Evolutionary conservation across 2,113 vertebrate species (phyloP).

Genomic region (Corythaixoides concolor): DNA sequence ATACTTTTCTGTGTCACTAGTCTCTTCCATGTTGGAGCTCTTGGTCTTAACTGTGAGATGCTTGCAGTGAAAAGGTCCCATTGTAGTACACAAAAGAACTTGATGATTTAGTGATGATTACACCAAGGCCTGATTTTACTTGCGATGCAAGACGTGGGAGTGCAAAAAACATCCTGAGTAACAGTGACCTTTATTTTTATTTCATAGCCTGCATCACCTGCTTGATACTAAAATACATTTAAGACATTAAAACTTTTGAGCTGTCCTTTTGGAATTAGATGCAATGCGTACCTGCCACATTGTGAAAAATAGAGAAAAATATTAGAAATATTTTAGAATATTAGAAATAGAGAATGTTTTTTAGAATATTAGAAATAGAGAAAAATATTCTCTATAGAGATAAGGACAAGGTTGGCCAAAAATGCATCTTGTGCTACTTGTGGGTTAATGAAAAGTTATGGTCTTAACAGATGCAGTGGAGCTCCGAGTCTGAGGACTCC

Average conservation of each 20-base stretch:
- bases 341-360: too few relatives aligned
- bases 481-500: neutral
- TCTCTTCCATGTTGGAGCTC: neutral
- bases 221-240: neutral
- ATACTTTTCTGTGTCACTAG: neutral
- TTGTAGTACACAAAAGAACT: neutral
- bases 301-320: too few relatives aligned
- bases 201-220: rapidly evolving
- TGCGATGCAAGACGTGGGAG: neutral
- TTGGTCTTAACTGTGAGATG: neutral
- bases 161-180: neutral
- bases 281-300: neutral
- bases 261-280: neutral
- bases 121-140: neutral
- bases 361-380: too few relatives aligned
- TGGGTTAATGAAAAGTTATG: neutral
- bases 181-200: neutral
- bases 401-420: neutral
- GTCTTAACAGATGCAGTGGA: neutral
- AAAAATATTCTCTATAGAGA: too few relatives aligned
- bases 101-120: neutral
- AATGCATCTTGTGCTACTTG: neutral
- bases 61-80: neutral
- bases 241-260: neutral
- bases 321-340: too few relatives aligned